Base-by-base conservation (phyloP, 2,113 vertebrate genomes). In the Falcunculus frontatus region DNA sequence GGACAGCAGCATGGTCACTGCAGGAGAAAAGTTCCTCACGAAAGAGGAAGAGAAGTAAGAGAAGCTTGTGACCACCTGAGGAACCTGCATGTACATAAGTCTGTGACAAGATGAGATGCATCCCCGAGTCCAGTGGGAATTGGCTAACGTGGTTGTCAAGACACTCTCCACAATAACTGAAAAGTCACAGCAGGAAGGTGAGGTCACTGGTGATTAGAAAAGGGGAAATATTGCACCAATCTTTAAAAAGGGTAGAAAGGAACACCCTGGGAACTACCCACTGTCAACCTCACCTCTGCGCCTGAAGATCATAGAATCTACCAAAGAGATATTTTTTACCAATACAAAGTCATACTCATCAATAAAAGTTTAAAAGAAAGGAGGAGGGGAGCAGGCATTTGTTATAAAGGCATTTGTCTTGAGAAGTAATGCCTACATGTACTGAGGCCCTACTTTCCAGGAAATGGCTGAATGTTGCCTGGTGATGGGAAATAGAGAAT, bases 1-100 rank as follows among this genome's bases (percentile, higher is more conserved):
- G 32, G 32, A 50, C 7, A 17, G 35, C 8, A 50, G 13, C 19
- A 25, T 0, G 1, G 16, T n/a, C n/a, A n/a, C n/a, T n/a, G n/a
- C n/a, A n/a, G n/a, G n/a, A n/a, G n/a, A n/a, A 20, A 59, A 67
- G 4, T 9, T 42, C 32, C 7, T 59, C 32, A 10, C 21, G 35
- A 16, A 26, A 16, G 25, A 49, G 20, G 35, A 56, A 16, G 8
- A 30, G 4, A 65, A 75, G 15, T 49, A 30, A 41, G 13, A 56
- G 15, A 41, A 65, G 5, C n/a, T 78, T 53, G 23, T n/a, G 39
- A n/a, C 16, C 47, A 16, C 39, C 12, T 47, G 55, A 70, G 49
- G 13, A 47, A 47, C 19, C 46, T 62, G 39, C 18, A 39, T n/a
- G 16, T 25, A 13, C n/a, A 2, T 16, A 44, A 22, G 18, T 19